phyloP scores from a whole-genome alignment of 2,113 vertebrate genomes.

The Acrocephalus arundinaceus region DNA sequence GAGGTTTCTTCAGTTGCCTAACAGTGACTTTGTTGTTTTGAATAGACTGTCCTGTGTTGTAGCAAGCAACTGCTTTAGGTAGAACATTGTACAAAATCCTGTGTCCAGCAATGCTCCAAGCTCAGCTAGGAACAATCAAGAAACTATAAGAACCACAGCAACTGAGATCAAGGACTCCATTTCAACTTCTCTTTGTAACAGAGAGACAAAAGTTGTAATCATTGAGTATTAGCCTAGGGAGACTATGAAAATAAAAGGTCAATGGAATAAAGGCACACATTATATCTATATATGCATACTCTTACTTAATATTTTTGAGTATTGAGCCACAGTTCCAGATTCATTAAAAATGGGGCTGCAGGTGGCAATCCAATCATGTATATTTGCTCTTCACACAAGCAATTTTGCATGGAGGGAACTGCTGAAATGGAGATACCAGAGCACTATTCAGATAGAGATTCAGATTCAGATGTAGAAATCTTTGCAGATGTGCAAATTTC shows the following conservation, averaged over 20 bases:
- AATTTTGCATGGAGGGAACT: background rate
- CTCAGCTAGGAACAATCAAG: background rate
- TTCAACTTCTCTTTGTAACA: background rate
- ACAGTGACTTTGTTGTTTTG: background rate
- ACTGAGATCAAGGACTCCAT: background rate
- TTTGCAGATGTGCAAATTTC: conserved; percentile 35
- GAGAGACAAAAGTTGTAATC: background rate
- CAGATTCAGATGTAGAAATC: background rate
- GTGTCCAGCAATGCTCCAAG: background rate
- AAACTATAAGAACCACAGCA: background rate
- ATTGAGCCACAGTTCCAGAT: background rate
- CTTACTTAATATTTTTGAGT: background rate
- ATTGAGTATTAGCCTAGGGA: background rate
- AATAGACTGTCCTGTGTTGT: background rate
- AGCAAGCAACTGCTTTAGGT: background rate
- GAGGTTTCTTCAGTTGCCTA: background rate
- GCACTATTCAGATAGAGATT: background rate
- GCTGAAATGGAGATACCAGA: conserved; percentile 29
- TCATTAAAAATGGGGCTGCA: background rate
- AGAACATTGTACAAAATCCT: rapidly evolving
- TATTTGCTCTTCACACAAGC: conserved; percentile 7
- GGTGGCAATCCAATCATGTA: background rate
- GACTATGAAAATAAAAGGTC: background rate
- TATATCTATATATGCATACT: background rate
- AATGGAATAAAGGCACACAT: background rate